A percentile compares a stretch with the other conserved stretches of the same genome.
Conservation (phyloP, 2,797 vertebrate species). For the Coccyzus lansbergi region DNA sequence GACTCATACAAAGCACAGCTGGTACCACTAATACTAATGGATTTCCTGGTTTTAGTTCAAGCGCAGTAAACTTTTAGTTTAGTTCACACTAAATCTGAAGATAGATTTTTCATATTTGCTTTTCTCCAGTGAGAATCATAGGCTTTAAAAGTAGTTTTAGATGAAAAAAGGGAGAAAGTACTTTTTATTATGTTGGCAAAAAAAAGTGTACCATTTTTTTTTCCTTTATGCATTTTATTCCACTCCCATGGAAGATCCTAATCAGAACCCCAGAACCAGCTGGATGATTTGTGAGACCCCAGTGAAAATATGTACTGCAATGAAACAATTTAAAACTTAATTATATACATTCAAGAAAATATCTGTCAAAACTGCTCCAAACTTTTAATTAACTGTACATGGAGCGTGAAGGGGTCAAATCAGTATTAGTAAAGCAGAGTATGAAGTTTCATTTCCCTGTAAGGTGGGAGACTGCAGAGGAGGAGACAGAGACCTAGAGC, state of each 20-base stretch:
- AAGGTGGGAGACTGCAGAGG: background rate
- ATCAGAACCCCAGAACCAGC: background rate
- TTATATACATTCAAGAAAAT: slow-evolving; percentile 13
- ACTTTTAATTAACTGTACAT: slow-evolving; percentile 1
- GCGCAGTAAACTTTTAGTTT: slow-evolving; percentile 47
- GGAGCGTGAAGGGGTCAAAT: background rate
- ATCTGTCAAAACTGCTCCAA: slow-evolving; percentile 38
- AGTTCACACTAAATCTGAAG: slow-evolving; percentile 48
- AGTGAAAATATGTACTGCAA: slow-evolving; percentile 2
- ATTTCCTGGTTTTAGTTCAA: slow-evolving; percentile 68
- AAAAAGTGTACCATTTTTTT: background rate
- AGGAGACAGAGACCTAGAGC: background rate
- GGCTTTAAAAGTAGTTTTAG: slow-evolving; percentile 37
- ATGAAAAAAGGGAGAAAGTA: background rate
- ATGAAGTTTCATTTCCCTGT: background rate
- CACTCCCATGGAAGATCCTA: background rate
- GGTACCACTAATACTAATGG: slow-evolving; percentile 63
- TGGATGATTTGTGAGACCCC: slow-evolving; percentile 29
- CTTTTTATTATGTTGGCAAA: background rate
- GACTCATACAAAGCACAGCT: slow-evolving; percentile 36
- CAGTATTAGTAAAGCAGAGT: background rate
- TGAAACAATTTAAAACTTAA: slow-evolving; percentile 51
- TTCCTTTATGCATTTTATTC: background rate
- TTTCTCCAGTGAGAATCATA: slow-evolving; percentile 31
- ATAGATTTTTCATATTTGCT: slow-evolving; percentile 51